Base-by-base conservation (phyloP, 2,113 vertebrate genomes). In the Brachypodius melanocephalos region DNA sequence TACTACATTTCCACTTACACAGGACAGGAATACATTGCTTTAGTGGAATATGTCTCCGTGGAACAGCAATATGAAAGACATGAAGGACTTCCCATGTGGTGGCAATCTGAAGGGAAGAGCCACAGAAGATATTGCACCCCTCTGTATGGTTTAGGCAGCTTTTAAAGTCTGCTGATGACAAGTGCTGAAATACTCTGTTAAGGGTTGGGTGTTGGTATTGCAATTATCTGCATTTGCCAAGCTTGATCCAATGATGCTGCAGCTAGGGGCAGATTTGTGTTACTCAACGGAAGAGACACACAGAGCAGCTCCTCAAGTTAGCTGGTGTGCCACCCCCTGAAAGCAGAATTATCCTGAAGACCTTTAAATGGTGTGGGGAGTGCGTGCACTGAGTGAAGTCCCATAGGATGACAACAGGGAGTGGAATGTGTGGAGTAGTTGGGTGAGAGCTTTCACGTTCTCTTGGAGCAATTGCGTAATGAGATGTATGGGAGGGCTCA, bases 391-490 rank as follows among this genome's bases (percentile, higher is more conserved):
- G 42, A 65, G 25, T 46, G 17, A 77, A 77, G 55, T 72, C 63
- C 66, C 10, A 6, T 12, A 31, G 74, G 91, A 62, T 78, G 46
- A 14, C 61, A 80, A 31, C 19, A 84, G 73, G 36, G 73, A 82
- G 77, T 68, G 68, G 85, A 82, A 71, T 43, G 32, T 0, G 0
- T 72, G 68, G 88, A 77, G 71, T 12, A 62, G 63, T 12, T 1
- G 14, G 26, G 63, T 45, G 55, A 80, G 75, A 86, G 48, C 52
- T 88, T 94, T 85, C 58, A 48, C 1, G 0, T 90, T 61, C 68
- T 77, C 68, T 84, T 2, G 3, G 79, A 92, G 85, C 81, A 81
- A 59, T 84, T 82, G 52, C 59, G 48, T 90, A 74, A 94, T 43
- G 71, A 89, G 45, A 79, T 38, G 46, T 4, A 62, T 0, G 8